These are phyloP conservation scores for Falco columbarius DNA, from an alignment of 2,797 vertebrate genomes.

Conservation along the genomic window DNA sequence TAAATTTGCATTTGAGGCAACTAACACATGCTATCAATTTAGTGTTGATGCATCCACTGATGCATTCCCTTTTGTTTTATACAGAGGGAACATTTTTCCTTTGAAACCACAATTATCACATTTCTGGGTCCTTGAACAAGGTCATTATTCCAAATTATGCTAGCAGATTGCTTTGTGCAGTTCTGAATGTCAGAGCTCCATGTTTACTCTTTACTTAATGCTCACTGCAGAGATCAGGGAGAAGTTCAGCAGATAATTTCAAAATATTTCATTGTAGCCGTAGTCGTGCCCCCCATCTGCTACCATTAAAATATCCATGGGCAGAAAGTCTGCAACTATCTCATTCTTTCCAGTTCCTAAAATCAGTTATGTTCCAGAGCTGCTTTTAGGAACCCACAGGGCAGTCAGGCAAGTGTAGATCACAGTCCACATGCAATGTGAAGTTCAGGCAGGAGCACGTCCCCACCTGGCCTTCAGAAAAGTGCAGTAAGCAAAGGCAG, in stretches of 20 bases:
- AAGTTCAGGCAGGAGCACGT: neutral
- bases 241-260: neutral
- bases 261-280: neutral
- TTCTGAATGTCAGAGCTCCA: neutral
- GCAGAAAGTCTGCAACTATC: neutral
- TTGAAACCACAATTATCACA: conserved; percentile 18
- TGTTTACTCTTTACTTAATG: neutral
- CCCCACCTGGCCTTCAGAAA: neutral
- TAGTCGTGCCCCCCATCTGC: neutral
- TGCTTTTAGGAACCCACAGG: neutral
- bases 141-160: neutral
- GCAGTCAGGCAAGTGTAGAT: neutral
- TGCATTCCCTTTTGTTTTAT: neutral
- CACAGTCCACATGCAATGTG: neutral
- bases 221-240: neutral
- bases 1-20: neutral
- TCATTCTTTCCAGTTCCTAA: neutral
- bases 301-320: neutral
- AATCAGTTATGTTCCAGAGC: neutral
- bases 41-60: neutral
- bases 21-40: neutral
- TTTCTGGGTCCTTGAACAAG: neutral
- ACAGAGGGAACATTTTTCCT: neutral
- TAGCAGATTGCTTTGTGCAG: neutral
- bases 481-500: neutral